phyloP scores from a whole-genome alignment of 2,113 vertebrate species.

The Xenopus laevis region DNA sequence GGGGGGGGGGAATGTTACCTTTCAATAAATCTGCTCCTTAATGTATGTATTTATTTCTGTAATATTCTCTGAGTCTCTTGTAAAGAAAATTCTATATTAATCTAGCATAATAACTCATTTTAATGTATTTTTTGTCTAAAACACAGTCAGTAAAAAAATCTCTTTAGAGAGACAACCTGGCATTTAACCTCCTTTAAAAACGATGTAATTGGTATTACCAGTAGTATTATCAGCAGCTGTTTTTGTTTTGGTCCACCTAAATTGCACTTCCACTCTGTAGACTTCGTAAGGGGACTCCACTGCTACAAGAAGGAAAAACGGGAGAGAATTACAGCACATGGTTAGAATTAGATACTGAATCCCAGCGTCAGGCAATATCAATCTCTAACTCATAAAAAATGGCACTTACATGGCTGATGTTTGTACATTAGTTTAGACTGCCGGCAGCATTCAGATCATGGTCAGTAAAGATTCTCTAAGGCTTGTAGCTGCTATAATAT shows the following conservation, averaged over 20 bases:
- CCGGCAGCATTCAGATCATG: not conserved
- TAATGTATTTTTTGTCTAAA: too few species aligned
- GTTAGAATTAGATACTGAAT: constrained; percentile 13
- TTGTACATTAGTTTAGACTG: not conserved
- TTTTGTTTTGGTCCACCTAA: not conserved
- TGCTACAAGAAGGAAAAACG: not conserved
- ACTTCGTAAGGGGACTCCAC: constrained; percentile 5
- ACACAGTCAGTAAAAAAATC: not conserved
- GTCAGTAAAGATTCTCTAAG: not conserved
- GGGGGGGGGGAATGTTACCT: too few species aligned
- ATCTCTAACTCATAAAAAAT: constrained; percentile 3
- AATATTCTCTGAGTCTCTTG: not conserved
- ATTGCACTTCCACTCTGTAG: not conserved
- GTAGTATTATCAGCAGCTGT: constrained; percentile 37
- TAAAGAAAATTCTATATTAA: not conserved
- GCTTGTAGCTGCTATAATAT: not conserved
- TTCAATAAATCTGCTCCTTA: too few species aligned
- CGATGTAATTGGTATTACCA: constrained; percentile 32
- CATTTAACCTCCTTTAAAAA: constrained; percentile 25
- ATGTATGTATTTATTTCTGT: too few species aligned
- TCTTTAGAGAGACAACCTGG: constrained; percentile 18
- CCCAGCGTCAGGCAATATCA: constrained; percentile 7
- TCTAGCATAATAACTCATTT: not conserved
- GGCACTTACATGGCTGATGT: constrained; percentile 3
- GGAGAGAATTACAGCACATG: constrained; percentile 9